These are phyloP conservation scores for Eidolon helvum DNA, from an alignment of 2,113 vertebrate genomes.

Conservation along the genomic window DNA sequence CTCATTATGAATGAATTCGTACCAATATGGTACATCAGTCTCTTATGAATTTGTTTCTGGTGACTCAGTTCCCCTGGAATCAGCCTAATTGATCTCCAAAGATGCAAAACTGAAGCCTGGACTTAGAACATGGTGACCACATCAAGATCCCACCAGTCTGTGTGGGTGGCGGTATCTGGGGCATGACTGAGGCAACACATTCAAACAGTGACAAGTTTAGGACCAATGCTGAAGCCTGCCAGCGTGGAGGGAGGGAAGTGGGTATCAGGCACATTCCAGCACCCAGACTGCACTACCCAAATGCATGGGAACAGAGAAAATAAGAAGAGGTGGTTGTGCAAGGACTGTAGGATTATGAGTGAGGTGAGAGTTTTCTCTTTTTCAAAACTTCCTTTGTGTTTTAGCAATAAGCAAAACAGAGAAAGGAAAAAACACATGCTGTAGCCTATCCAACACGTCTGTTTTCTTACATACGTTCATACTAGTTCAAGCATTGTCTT, in stretches of 20 bases:
- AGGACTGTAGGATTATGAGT: not conserved
- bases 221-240: not conserved
- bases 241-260: not conserved
- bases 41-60: not conserved
- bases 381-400: not conserved
- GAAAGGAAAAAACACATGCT: not conserved
- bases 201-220: not conserved
- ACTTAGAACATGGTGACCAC: not conserved
- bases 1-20: not conserved
- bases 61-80: not conserved
- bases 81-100: not conserved
- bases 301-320: not conserved
- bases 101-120: no score
- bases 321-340: not conserved
- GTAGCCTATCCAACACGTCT: fast-evolving
- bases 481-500: fast-evolving
- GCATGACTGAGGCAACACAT: no score
- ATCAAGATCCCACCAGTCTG: not conserved
- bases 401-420: not conserved
- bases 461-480: not conserved
- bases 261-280: not conserved
- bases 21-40: not conserved
- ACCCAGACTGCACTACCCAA: not conserved
- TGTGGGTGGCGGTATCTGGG: not conserved
- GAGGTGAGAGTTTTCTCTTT: not conserved